Evolutionary conservation across 2,888 invertebrate genomes (phyloP), one percentile per base, ranked within the genome.

Genomic region (Megaustenia siamemsis): DNA sequence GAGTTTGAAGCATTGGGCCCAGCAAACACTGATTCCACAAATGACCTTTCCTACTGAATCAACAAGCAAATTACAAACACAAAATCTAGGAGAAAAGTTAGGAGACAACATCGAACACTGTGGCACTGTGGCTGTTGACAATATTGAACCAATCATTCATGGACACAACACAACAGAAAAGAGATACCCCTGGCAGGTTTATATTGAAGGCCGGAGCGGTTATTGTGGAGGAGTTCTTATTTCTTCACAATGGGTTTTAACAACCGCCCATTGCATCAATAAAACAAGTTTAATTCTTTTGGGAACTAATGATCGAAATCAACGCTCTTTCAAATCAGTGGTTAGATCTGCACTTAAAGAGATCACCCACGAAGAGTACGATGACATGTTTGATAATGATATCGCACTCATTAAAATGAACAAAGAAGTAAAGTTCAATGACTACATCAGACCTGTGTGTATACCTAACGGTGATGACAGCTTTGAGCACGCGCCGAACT

Each of bases 201-300:
- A 53, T n/a, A 18, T 78, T 18, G 8, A 40, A 40, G 78, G 78
- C 21, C 8, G 12, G 15, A 21, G 63, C n/a, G 4, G 5, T 0
- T 38, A 0, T 56, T 78, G 78, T 40, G 78, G 78, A 43, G 78
- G 60, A 12, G 63, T 63, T 35, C 78, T 78, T 10, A 78, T 78
- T 40, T 35, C 63, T 15, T 24, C 35, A 1, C 38, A 21, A 0
- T 78, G 78, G 78, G 63, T 63, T 40, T 40, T 78, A 12, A 78
- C 78, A n/a, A 63, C 78, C 18, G 78, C 78, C 15, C 78, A 78
- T 40, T 78, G 78, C 28, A 43, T 78, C 24, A 28, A 21, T 8
- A 40, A 24, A 10, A 63, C 63, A 12, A 5, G 10, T 18, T 56
- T 63, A 12, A n/a, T 78, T 24, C n/a, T 63, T 4, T n/a, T 78